phyloP scores from a whole-genome alignment of 2,888 invertebrate genomes.

The Cryptus armator region DNA sequence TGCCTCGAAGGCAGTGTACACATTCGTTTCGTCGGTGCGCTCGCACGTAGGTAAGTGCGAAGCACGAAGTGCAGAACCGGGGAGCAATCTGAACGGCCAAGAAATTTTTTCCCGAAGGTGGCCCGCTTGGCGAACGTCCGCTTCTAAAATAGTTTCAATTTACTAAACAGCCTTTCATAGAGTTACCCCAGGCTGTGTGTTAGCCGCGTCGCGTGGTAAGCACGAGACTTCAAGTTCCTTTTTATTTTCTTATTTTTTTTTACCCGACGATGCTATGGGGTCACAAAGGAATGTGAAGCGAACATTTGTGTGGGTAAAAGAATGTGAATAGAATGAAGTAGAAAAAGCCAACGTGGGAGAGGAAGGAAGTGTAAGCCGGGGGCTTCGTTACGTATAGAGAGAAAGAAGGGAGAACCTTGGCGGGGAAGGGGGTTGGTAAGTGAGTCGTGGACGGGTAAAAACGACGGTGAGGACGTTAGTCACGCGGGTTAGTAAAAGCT shows the following conservation, averaged over 20 bases:
- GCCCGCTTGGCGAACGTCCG: conserved; percentile 16
- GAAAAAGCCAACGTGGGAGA: conserved; percentile 20
- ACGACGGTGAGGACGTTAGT: conserved; percentile 52
- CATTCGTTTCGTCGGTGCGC: background rate
- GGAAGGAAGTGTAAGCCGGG: background rate
- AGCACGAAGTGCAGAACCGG: background rate
- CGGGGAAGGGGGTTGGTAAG: conserved; percentile 27
- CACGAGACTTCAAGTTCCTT: background rate
- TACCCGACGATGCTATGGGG: background rate
- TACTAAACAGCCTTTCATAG: conserved; percentile 57
- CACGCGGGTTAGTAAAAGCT: conserved; percentile 65
- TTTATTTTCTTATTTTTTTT: background rate
- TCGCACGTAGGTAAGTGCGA: background rate
- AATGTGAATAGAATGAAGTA: conserved; percentile 13
- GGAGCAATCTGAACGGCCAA: conserved; percentile 7
- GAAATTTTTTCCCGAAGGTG: conserved; percentile 21
- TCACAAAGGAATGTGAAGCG: background rate
- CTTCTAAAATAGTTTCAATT: conserved; percentile 64
- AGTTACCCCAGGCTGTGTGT: background rate
- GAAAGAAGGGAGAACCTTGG: conserved; percentile 20
- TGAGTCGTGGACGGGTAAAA: conserved; percentile 50
- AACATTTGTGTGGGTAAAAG: conserved; percentile 26
- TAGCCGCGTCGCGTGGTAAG: background rate
- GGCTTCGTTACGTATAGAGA: conserved; percentile 25
- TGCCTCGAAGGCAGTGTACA: conserved; percentile 35